Evolutionary conservation across 2,113 vertebrate genomes (phyloP).

Genomic region (Uropsilus gracilis): DNA sequence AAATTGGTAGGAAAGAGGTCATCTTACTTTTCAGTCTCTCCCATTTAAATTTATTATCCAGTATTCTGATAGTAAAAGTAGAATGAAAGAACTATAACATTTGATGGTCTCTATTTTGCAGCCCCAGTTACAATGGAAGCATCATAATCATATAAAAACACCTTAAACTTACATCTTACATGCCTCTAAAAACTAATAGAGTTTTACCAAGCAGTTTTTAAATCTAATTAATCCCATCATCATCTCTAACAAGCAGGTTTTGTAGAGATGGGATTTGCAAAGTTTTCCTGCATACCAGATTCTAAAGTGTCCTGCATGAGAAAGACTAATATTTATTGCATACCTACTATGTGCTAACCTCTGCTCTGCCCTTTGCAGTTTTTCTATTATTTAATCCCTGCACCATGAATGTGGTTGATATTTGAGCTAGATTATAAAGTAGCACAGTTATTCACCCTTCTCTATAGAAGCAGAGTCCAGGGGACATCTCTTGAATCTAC

Average conservation of each 20-base stretch:
- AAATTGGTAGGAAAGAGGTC: background rate
- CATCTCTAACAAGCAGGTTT: background rate
- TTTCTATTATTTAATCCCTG: background rate
- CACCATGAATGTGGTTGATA: background rate
- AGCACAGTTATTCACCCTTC: background rate
- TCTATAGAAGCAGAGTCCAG: background rate
- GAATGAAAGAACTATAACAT: background rate
- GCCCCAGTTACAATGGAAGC: background rate
- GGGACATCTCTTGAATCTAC: background rate
- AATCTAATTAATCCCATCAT: background rate
- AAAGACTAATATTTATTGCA: background rate
- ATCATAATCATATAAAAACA: background rate
- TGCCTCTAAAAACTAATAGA: conserved; percentile 20
- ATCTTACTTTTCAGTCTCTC: conserved; percentile 17
- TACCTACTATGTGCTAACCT: background rate
- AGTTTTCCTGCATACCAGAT: background rate
- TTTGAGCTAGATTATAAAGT: background rate
- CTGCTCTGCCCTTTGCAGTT: background rate
- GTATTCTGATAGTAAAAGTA: conserved; percentile 12
- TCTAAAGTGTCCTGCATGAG: background rate
- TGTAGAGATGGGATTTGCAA: background rate
- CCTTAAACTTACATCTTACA: background rate
- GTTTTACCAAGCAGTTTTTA: background rate
- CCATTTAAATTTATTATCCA: conserved; percentile 34
- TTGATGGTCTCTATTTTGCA: conserved; percentile 51